A percentile compares a stretch with the other conserved stretches of the same genome.
phyloP scores from a whole-genome alignment of 23 tunicate species.

The Phallusia fumigata region DNA sequence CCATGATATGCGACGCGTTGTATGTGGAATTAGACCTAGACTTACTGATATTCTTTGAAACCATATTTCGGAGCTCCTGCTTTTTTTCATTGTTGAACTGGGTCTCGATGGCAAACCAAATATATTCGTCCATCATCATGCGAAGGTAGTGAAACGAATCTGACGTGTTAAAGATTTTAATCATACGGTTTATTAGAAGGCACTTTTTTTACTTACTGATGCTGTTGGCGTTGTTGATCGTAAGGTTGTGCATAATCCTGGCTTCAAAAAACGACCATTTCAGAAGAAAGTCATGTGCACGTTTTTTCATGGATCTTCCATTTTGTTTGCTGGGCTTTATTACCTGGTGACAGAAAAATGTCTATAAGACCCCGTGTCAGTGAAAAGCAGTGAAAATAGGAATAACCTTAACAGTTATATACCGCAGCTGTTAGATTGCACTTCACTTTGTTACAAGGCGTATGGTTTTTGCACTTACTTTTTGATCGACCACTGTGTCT shows the following conservation, averaged over 20 bases:
- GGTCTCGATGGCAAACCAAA: conserved; percentile 76
- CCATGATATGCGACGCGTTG: too few species aligned
- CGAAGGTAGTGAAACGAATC: conserved; percentile 81
- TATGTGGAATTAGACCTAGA: background rate
- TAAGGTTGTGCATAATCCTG: conserved; percentile 73
- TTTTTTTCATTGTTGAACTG: conserved; percentile 85
- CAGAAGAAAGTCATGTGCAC: conserved; percentile 79
- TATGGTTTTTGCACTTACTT: conserved; percentile 37
- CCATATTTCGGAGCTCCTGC: conserved; percentile 52
- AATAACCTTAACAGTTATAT: too few species aligned
- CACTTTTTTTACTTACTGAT: conserved; percentile 56
- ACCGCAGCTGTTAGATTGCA: too few species aligned
- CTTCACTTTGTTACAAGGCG: too few species aligned
- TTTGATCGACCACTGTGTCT: conserved; percentile 61
- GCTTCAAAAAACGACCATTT: conserved; percentile 96
- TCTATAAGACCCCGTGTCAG: too few species aligned
- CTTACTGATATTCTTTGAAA: conserved; percentile 62
- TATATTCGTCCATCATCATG: conserved; percentile 87
- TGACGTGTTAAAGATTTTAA: background rate
- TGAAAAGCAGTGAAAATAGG: too few species aligned
- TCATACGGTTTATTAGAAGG: background rate
- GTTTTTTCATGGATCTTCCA: conserved; percentile 72
- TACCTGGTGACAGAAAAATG: conserved; percentile 56
- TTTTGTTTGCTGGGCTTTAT: conserved; percentile 93
- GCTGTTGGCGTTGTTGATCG: conserved; percentile 62